These are phyloP conservation scores for Carcharodon carcharias DNA, from an alignment of 2,797 vertebrate species.

Conservation along the genomic window DNA sequence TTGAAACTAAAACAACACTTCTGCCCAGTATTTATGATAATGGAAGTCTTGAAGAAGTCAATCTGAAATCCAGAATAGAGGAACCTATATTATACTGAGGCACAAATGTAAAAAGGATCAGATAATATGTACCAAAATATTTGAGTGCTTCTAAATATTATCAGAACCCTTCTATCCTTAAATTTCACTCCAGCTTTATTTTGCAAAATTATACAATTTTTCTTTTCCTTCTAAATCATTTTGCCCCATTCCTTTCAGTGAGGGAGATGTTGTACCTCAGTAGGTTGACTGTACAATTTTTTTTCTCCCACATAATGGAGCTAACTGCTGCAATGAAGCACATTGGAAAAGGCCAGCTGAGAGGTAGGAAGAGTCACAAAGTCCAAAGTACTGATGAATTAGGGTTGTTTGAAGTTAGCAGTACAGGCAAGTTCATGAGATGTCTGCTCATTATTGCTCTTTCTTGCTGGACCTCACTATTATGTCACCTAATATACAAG, in stretches of 20 bases:
- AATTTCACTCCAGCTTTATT: background rate
- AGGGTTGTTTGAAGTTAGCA: background rate
- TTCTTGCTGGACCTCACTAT: background rate
- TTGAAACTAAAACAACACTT: background rate
- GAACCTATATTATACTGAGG: background rate
- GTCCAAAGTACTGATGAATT: background rate
- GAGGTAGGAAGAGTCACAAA: background rate
- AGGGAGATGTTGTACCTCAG: background rate
- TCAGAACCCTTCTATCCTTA: background rate
- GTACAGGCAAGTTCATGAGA: background rate
- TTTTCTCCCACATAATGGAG: background rate
- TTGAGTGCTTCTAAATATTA: background rate
- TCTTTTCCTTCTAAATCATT: background rate
- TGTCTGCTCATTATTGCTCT: background rate
- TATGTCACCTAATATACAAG: background rate
- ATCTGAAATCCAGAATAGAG: background rate
- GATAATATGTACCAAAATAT: background rate
- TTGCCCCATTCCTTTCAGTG: background rate
- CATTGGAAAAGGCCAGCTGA: background rate
- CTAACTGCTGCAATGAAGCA: background rate
- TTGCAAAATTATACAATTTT: background rate
- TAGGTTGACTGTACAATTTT: background rate
- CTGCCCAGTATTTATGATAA: background rate
- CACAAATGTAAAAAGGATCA: background rate
- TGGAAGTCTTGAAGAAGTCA: background rate